Evolutionary conservation across 2,113 vertebrate species (phyloP).

Genomic region (Psophia crepitans): DNA sequence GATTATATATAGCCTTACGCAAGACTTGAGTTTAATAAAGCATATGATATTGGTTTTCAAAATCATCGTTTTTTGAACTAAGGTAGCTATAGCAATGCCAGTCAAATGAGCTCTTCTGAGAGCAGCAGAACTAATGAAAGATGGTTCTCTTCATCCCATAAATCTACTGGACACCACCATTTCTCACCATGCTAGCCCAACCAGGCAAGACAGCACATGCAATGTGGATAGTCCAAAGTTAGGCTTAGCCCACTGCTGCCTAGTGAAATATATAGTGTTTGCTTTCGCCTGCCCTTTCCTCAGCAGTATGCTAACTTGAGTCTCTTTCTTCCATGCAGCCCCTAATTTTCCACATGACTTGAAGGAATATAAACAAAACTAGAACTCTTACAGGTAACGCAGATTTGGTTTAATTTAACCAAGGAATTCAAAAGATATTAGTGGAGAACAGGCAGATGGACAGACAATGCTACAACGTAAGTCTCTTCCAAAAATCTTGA

Average conservation of each 20-base stretch:
- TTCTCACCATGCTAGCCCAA: background rate
- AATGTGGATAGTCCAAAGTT: background rate
- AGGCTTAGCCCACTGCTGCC: background rate
- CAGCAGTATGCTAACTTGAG: background rate
- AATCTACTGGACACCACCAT: background rate
- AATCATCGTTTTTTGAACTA: background rate
- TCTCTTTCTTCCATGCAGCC: background rate
- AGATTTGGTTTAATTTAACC: background rate
- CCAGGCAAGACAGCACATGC: background rate
- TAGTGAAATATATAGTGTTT: background rate
- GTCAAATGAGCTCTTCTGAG: background rate
- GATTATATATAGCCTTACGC: slow-evolving; percentile 40
- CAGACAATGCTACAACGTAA: background rate
- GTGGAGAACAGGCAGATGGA: background rate
- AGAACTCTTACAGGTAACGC: background rate
- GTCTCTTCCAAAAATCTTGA: background rate
- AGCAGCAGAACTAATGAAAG: background rate
- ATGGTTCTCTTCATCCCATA: background rate
- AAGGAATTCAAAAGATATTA: background rate
- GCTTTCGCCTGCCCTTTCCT: background rate
- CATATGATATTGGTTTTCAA: slow-evolving; percentile 26
- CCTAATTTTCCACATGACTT: background rate
- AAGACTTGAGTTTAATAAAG: slow-evolving; percentile 56
- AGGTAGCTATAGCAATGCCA: background rate
- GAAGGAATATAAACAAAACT: background rate